Conservation (phyloP, 1,140 invertebrate species). For the Bombus pyrosoma region DNA sequence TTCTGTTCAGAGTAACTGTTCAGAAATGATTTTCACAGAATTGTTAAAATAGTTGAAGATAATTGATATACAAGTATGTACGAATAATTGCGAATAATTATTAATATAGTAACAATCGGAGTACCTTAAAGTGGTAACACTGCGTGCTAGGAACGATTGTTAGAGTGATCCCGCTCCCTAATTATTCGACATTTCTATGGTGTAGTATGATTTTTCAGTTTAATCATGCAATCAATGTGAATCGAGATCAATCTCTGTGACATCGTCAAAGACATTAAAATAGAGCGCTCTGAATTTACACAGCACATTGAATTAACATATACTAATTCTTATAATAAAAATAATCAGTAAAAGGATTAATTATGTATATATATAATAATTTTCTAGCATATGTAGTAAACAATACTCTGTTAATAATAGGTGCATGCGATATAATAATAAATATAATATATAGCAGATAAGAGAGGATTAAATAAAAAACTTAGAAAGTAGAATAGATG, state of each 20-base stretch:
- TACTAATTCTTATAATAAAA: neutral
- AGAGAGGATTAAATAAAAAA: neutral
- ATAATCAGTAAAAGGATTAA: neutral
- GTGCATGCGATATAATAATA: neutral
- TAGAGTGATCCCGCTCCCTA: neutral
- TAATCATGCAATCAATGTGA: neutral
- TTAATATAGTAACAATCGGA: neutral
- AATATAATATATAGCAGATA: neutral
- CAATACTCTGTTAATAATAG: neutral
- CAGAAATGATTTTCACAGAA: neutral
- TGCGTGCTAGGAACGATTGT: neutral
- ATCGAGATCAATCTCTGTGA: neutral
- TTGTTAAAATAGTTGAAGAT: neutral
- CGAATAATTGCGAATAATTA: neutral
- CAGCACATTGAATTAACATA: too few relatives aligned
- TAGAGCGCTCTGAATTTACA: neutral
- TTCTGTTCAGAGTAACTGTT: neutral
- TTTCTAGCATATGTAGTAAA: neutral
- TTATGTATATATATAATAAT: neutral
- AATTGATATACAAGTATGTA: neutral
- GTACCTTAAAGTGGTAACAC: neutral
- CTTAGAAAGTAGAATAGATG: conserved; percentile 2
- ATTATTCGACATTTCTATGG: neutral
- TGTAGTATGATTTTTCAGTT: neutral
- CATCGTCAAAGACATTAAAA: neutral